Base-by-base conservation (phyloP, 2,888 invertebrate species). In the Lacanobia wlatinum region DNA sequence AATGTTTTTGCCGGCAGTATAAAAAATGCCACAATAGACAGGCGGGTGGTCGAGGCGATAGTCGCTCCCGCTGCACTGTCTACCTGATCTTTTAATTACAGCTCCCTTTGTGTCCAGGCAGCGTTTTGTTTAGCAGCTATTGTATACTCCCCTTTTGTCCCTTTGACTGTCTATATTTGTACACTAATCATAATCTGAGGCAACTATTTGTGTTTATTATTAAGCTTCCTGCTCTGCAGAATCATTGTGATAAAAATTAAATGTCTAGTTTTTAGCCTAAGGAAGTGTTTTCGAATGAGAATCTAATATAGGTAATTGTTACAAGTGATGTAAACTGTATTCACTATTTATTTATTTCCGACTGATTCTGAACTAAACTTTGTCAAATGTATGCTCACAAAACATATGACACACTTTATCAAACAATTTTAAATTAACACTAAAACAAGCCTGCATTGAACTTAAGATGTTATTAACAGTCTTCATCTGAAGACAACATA, bases 51-150 rank as follows among this genome's bases (percentile, higher is more conserved):
- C 87, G 73, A 56, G 60, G n/a, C n/a, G n/a, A n/a, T 62, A 48
- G 21, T 64, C 73, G 73, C 67, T 70, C 72, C 80, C 83, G 75
- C 80, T 84, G 84, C 83, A 84, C 84, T 84, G 88, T 83, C 90
- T 93, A 93, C 93, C 93, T 93, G 93, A 91, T 92, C 88, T 90
- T 91, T 91, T 92, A 92, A 92, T 93, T 92, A 91, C 88, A 85
- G 76, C 78, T 78, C 80, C 88, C 85, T 90, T 91, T 90, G 88
- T 89, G 83, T 88, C 86, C 84, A 81, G 83, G 70, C 85, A 76
- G 68, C 76, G 87, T 87, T 89, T 88, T 89, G 86, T 88, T 88
- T 84, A 83, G 82, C 84, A 76, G 72, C 82, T 80, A 82, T 88
- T 87, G 86, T 87, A 59, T 70, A 63, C 56, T 64, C 62, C 70